phyloP scores from a whole-genome alignment of 1,140 invertebrate species.

The Heliconius hermathena region DNA sequence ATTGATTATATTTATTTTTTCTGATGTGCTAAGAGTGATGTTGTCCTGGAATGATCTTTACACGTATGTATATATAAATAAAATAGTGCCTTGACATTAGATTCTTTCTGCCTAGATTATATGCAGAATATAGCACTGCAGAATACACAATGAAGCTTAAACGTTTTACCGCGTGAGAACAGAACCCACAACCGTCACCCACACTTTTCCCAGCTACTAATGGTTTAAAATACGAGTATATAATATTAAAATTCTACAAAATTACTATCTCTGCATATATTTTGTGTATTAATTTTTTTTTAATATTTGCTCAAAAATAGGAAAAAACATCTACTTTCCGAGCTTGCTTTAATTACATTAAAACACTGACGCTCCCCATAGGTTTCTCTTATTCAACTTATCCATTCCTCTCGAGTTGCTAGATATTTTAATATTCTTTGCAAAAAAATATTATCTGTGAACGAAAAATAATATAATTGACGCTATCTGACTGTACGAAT shows the following conservation, averaged over 20 bases:
- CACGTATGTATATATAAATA: no score
- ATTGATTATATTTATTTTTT: no score
- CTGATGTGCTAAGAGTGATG: no score
- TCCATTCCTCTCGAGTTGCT: slow-evolving; percentile 8
- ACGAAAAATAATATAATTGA: not conserved
- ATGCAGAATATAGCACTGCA: no score
- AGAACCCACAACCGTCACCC: no score
- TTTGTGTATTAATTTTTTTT: not conserved
- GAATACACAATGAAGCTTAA: no score
- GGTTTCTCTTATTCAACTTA: slow-evolving; percentile 8
- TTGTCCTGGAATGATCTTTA: no score
- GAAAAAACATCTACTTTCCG: not conserved
- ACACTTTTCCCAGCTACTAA: no score
- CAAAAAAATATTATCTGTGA: not conserved
- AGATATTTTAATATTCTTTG: slow-evolving; percentile 5
- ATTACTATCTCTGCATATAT: not conserved
- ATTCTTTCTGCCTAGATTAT: no score
- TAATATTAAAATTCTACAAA: not conserved
- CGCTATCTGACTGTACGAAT: not conserved
- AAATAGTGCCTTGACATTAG: no score
- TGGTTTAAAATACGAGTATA: no score
- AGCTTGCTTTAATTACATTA: slow-evolving; percentile 11
- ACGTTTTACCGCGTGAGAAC: no score
- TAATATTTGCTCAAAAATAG: slow-evolving; percentile 1
- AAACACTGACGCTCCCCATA: slow-evolving; percentile 6